Evolutionary conservation across 2,888 invertebrate species (phyloP), one percentile per base, ranked within the genome.

Genomic region (Autographa pulchrina): DNA sequence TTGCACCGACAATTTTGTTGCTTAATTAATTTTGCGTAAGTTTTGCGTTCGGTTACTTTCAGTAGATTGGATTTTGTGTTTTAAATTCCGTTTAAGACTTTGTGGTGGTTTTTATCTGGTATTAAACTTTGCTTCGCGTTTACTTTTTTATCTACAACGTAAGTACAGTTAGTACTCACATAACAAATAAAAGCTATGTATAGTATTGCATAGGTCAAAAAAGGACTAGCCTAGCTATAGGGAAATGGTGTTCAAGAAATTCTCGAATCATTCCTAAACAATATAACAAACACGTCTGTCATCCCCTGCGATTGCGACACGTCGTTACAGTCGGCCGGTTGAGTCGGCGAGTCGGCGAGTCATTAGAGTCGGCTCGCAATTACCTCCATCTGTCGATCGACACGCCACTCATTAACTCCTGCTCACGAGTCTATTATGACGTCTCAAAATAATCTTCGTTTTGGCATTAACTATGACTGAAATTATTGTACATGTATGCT

Each of bases 381-480:
- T 89, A 84, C 81, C 84, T 85, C 82, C 86, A 86, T 88, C 88
- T 81, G 77, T 78, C 80, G 83, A 81, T 81, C 77, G 88, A 86
- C 88, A 88, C 88, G 88, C 65, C 77, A 72, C 74, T 81, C 84
- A 81, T 85, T 85, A 84, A 77, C 80, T 78, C 63, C 73, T 63
- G 65, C 58, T 59, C 63, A 64, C 32, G 59, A 68, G 60, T 74
- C 60, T 68, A 70, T 68, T 48, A 67, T 54, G 68, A 70, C 65
- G 68, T 25, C 65, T 41, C 9, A 31, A 60, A 72, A n/a, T 48
- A 48, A 48, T 48, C 48, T 48, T 48, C 48, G n/a, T 16, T 48
- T 48, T n/a, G 8, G n/a, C 16, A n/a, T n/a, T n/a, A 7, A 48
- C 16, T 48, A 48, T n/a, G 16, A 48, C 2, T 11, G 11, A 7